These are phyloP conservation scores for Drosophila anomelani DNA, from an alignment of 2,888 invertebrate species.

Conservation along the genomic window DNA sequence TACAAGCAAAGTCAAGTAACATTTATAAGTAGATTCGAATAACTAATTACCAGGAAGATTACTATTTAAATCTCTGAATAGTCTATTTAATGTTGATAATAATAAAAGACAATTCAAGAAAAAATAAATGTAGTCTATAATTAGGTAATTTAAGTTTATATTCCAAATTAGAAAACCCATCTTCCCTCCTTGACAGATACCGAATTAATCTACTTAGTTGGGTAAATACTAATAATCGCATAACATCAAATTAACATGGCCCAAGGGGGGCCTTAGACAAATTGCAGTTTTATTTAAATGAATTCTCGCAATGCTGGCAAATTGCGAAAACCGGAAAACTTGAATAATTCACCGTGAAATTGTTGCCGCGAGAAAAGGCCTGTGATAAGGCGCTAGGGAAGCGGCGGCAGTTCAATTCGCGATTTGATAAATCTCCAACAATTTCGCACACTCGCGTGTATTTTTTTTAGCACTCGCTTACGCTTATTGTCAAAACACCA, in stretches of 20 bases:
- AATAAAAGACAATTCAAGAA: neutral
- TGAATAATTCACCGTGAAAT: constrained; percentile 83
- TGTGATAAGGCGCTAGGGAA: constrained; percentile 12
- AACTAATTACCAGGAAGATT: neutral
- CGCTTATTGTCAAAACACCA: constrained; percentile 19
- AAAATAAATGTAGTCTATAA: no score
- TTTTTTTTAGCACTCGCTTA: constrained; percentile 35
- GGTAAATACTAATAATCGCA: constrained; percentile 65
- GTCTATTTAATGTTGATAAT: neutral
- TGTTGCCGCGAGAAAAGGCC: constrained; percentile 49
- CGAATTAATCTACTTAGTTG: constrained; percentile 48
- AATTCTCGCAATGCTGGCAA: constrained; percentile 28
- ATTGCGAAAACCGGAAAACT: constrained; percentile 63
- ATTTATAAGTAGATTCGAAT: no score
- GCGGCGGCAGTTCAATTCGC: constrained; percentile 58
- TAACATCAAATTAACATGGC: constrained; percentile 71
- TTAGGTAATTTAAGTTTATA: neutral
- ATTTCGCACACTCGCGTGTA: constrained; percentile 79
- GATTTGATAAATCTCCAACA: constrained; percentile 82
- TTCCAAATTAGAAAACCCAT: neutral
- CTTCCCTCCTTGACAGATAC: neutral
- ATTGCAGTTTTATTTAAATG: constrained; percentile 83
- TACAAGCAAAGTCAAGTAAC: neutral
- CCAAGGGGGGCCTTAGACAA: constrained; percentile 59
- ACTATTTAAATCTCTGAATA: neutral